Evolutionary conservation across 2,888 invertebrate genomes (phyloP).

Genomic region (Clistopyga incitator): DNA sequence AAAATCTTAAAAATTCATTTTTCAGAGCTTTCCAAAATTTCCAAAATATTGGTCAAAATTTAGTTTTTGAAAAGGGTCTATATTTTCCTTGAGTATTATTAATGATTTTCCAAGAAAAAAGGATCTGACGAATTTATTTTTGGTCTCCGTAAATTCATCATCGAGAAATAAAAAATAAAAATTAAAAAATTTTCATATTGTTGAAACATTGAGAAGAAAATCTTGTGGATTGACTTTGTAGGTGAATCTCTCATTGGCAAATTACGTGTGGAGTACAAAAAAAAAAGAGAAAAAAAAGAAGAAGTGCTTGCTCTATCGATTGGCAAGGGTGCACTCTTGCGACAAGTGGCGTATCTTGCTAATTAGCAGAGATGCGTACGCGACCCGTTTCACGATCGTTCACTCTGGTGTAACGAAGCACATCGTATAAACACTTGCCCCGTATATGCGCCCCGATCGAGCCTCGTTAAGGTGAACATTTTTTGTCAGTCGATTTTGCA

Average conservation of each 20-base stretch:
- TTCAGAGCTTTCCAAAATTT: no score
- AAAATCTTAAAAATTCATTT: no score
- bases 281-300: no score
- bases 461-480: slow-evolving; percentile 31
- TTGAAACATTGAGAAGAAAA: no score
- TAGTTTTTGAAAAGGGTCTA: no score
- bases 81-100: no score
- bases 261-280: not conserved
- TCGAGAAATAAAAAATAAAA: no score
- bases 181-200: no score
- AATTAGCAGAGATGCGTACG: slow-evolving; percentile 10
- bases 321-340: not conserved
- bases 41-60: no score
- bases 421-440: slow-evolving; percentile 22
- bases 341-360: slow-evolving; percentile 12
- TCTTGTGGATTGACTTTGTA: not conserved
- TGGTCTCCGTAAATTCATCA: no score
- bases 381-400: slow-evolving; percentile 17
- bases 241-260: not conserved
- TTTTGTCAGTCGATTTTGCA: slow-evolving; percentile 30
- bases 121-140: no score
- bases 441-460: slow-evolving; percentile 27
- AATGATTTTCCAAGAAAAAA: no score
- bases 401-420: slow-evolving; percentile 1
- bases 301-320: slow-evolving; percentile 2